phyloP scores from a whole-genome alignment of 1,140 invertebrate genomes.

The Diachasmimorpha longicaudata region DNA sequence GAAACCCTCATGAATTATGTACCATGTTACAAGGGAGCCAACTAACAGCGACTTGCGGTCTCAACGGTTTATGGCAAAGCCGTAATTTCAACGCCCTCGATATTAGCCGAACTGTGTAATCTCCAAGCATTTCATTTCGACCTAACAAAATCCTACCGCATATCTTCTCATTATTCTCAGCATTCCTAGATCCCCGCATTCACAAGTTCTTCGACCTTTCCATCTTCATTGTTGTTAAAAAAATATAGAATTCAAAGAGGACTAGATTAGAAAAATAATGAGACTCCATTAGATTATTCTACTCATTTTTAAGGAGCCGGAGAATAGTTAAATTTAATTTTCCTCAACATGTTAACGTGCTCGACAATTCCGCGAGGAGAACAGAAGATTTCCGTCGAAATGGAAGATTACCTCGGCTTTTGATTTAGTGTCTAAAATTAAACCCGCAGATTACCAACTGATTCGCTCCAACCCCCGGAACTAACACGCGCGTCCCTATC shows the following conservation, averaged over 20 bases:
- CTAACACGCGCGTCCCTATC: neutral
- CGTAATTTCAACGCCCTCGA: constrained; percentile 15
- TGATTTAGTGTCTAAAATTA: constrained; percentile 49
- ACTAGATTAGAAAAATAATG: too few relatives aligned
- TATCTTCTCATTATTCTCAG: neutral
- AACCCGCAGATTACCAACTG: constrained; percentile 45
- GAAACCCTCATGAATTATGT: constrained; percentile 22
- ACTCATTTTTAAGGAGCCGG: too few relatives aligned
- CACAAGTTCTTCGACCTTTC: neutral
- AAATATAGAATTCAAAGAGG: neutral
- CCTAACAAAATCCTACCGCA: neutral
- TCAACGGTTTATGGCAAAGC: neutral
- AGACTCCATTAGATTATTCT: too few relatives aligned
- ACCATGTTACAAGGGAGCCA: constrained; percentile 15
- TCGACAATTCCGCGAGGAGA: neutral
- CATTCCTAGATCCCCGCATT: neutral
- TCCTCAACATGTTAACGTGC: too few relatives aligned
- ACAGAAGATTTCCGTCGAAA: neutral
- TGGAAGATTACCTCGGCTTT: neutral
- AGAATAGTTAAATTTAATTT: too few relatives aligned
- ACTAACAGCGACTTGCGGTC: constrained; percentile 15
- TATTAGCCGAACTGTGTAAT: neutral
- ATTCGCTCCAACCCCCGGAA: constrained; percentile 24
- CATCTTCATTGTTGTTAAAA: neutral
- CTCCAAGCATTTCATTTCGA: neutral